phyloP scores from a whole-genome alignment of 2,797 vertebrate genomes.

The Sciurus vulgaris region DNA sequence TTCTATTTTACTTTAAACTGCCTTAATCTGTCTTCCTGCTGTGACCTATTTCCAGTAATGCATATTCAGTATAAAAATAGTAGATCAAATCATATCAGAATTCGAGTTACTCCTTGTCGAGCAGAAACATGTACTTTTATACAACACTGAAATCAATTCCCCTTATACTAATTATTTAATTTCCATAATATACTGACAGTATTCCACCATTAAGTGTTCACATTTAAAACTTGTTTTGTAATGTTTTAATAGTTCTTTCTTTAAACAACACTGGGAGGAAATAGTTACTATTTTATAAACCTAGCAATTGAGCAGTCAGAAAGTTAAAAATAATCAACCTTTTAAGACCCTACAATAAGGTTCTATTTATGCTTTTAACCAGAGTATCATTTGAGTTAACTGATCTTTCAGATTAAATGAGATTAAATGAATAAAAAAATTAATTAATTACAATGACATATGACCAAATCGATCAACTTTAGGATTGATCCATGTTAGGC shows the following conservation, averaged over 20 bases:
- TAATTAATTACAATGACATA: slow-evolving; percentile 43
- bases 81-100: slow-evolving; percentile 83
- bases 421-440: slow-evolving; percentile 53
- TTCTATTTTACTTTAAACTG: slow-evolving; percentile 85
- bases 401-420: slow-evolving; percentile 22
- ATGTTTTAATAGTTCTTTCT: slow-evolving; percentile 77
- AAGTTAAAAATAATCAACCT: slow-evolving; percentile 66
- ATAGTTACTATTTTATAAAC: slow-evolving; percentile 62
- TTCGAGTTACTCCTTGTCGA: slow-evolving; percentile 76
- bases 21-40: slow-evolving; percentile 86
- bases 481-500: not conserved
- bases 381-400: slow-evolving; percentile 21
- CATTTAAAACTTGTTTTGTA: slow-evolving; percentile 77
- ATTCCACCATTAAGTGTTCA: slow-evolving; percentile 75
- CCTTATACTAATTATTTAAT: slow-evolving; percentile 83
- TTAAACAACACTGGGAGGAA: slow-evolving; percentile 70
- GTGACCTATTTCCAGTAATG: slow-evolving; percentile 86
- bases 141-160: slow-evolving; percentile 79
- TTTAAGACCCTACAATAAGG: not conserved
- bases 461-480: slow-evolving; percentile 46
- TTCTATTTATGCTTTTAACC: slow-evolving; percentile 47
- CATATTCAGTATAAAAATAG: slow-evolving; percentile 86
- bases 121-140: slow-evolving; percentile 76
- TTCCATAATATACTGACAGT: slow-evolving; percentile 78
- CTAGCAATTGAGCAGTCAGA: slow-evolving; percentile 21